Conservation (phyloP, 2,797 vertebrate genomes). For the Mormyrus hasselquistii region DNA sequence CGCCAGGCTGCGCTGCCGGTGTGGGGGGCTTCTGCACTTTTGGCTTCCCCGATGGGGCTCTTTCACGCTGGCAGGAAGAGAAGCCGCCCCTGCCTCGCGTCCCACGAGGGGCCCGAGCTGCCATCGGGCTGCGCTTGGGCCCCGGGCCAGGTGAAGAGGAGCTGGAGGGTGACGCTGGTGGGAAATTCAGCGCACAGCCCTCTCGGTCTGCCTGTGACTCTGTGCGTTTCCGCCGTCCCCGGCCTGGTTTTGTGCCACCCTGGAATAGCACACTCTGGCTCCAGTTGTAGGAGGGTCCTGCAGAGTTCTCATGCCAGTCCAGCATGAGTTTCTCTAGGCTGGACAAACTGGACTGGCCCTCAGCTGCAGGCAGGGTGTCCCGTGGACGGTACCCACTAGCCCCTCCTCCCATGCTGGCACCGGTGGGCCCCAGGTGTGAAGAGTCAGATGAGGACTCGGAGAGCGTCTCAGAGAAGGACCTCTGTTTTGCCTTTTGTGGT, state of each 20-base stretch:
- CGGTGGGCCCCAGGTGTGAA: slow-evolving; percentile 76
- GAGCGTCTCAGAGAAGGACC: slow-evolving; percentile 81
- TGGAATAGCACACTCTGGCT: slow-evolving; percentile 97
- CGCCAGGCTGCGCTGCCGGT: slow-evolving; percentile 55
- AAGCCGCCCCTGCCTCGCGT: slow-evolving; percentile 76
- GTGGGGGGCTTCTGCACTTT: slow-evolving; percentile 77
- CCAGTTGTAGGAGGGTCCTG: slow-evolving; percentile 93
- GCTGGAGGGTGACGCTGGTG: slow-evolving; percentile 71
- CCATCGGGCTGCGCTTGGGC: slow-evolving; percentile 71
- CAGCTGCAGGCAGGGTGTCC: slow-evolving; percentile 57
- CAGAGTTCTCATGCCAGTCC: slow-evolving; percentile 95
- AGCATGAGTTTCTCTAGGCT: slow-evolving; percentile 98
- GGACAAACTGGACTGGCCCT: slow-evolving; percentile 89
- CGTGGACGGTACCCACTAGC: slow-evolving; percentile 26
- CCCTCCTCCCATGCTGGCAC: slow-evolving; percentile 47
- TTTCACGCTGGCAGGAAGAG: slow-evolving; percentile 83
- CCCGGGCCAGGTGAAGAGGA: slow-evolving; percentile 70
- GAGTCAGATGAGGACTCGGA: slow-evolving; percentile 95
- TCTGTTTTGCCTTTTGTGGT: slow-evolving; percentile 93
- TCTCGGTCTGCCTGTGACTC: slow-evolving; percentile 67
- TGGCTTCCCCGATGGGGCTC: slow-evolving; percentile 65
- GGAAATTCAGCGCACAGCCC: slow-evolving; percentile 64
- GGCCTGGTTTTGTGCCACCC: slow-evolving; percentile 83
- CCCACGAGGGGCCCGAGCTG: slow-evolving; percentile 76
- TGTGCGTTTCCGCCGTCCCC: slow-evolving; percentile 88